Evolutionary conservation across 2,797 vertebrate species (phyloP).

Genomic region (Vultur gryphus): DNA sequence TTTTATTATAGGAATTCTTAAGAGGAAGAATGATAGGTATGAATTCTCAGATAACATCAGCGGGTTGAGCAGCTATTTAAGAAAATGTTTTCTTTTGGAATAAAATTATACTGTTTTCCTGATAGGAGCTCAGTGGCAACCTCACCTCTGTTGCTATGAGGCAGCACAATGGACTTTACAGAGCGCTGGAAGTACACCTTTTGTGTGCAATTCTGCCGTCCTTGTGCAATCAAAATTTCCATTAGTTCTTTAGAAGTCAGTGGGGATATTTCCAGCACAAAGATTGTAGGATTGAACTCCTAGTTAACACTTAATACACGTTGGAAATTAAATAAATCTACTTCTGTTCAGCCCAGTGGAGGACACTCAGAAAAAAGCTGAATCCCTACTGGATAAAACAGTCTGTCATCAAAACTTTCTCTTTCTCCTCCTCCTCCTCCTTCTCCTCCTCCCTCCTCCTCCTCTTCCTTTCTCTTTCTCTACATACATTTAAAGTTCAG

Average conservation of each 20-base stretch:
- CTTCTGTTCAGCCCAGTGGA: not conserved
- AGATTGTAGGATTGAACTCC: not conserved
- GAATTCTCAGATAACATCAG: slow-evolving; percentile 25
- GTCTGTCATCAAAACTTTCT: slow-evolving; percentile 11
- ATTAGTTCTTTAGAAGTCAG: slow-evolving; percentile 18
- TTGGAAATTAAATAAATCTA: not conserved
- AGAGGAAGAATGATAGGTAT: slow-evolving; percentile 17
- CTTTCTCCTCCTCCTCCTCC: not conserved
- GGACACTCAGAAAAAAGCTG: not conserved
- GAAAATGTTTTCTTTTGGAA: slow-evolving; percentile 51
- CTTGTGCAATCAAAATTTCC: slow-evolving; percentile 16
- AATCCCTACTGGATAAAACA: slow-evolving; percentile 27
- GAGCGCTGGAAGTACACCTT: not conserved
- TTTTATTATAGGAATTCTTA: slow-evolving; percentile 35
- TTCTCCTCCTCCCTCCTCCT: not conserved
- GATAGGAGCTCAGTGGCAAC: not conserved
- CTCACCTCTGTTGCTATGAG: slow-evolving; percentile 13
- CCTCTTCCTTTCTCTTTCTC: not conserved
- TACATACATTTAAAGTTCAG: not conserved
- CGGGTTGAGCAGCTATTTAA: not conserved
- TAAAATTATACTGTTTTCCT: slow-evolving; percentile 29
- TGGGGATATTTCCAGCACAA: not conserved
- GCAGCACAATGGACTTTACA: slow-evolving; percentile 12
- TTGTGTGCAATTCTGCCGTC: not conserved
- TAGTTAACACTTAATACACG: not conserved